Evolutionary conservation across 2,797 vertebrate species (phyloP).

Genomic region (Semotilus atromaculatus): DNA sequence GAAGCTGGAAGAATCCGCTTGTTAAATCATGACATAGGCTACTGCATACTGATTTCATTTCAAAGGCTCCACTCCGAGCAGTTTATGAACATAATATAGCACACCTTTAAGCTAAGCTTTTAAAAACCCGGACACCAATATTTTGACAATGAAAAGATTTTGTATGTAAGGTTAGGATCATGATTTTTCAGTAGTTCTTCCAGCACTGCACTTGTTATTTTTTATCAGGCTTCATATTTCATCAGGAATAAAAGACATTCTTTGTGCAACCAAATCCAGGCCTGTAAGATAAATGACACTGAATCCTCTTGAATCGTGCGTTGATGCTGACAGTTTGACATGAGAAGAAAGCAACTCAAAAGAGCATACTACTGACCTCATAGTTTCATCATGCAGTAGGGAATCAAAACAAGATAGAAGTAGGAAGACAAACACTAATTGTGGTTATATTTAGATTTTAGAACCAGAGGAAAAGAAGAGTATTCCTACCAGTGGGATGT

Average conservation of each 20-base stretch:
- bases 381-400: not conserved
- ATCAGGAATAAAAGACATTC: not conserved
- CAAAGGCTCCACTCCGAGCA: no score
- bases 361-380: not conserved
- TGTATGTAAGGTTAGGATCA: not conserved
- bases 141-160: not conserved
- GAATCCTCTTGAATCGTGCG: not conserved
- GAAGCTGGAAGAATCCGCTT: no score
- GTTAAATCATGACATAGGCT: no score
- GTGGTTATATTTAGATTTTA: not conserved
- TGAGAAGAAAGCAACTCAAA: not conserved
- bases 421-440: not conserved
- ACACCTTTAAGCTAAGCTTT: not conserved
- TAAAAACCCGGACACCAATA: not conserved
- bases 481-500: not conserved
- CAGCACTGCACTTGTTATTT: not conserved
- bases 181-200: not conserved
- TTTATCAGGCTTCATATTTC: not conserved
- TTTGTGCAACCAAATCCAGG: not conserved
- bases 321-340: not conserved
- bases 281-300: not conserved
- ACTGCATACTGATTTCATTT: no score
- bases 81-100: no score
- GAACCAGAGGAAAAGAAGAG: not conserved
- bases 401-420: not conserved